A percentile compares a stretch with the other conserved stretches of the same genome.
phyloP scores from a whole-genome alignment of 2,113 vertebrate species.

The Phodopus roborovskii region DNA sequence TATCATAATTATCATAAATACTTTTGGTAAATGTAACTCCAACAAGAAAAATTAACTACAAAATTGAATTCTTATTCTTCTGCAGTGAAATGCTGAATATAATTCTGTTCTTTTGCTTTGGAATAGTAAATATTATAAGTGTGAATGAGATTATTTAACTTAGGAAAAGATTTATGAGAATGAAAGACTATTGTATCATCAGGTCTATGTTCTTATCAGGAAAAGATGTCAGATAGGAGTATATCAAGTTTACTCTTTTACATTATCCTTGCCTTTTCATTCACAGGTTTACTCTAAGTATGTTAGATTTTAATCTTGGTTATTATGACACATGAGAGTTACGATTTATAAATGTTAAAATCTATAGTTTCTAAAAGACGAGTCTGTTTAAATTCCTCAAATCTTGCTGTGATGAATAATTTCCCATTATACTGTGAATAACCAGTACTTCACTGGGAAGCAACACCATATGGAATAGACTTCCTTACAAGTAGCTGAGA shows the following conservation, averaged over 20 bases:
- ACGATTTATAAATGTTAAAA: neutral
- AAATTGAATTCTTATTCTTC: constrained; percentile 26
- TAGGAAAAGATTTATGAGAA: constrained; percentile 47
- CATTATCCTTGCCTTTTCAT: constrained; percentile 9
- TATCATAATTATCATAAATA: neutral
- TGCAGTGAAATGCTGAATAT: neutral
- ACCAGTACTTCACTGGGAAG: neutral
- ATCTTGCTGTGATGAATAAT: neutral
- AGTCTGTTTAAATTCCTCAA: neutral
- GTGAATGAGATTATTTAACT: constrained; percentile 53
- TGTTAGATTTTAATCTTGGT: neutral
- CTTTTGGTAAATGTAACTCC: neutral
- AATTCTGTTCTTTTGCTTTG: neutral
- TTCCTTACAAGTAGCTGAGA: constrained; percentile 36
- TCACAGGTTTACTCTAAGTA: constrained; percentile 52
- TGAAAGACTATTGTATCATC: neutral
- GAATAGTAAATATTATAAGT: constrained; percentile 30
- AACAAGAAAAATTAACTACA: neutral
- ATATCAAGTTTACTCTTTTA: neutral
- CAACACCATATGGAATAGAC: neutral
- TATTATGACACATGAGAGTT: neutral
- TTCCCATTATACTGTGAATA: neutral
- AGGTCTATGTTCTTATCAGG: constrained; percentile 6
- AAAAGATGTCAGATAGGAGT: neutral
- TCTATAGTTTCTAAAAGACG: neutral